Percentiles rank a stretch among this genome's conserved stretches.
These are phyloP conservation scores for Echinometra lucunter DNA, from an alignment of 53 echinoderm and acorn worm species.

Conservation along the genomic window DNA sequence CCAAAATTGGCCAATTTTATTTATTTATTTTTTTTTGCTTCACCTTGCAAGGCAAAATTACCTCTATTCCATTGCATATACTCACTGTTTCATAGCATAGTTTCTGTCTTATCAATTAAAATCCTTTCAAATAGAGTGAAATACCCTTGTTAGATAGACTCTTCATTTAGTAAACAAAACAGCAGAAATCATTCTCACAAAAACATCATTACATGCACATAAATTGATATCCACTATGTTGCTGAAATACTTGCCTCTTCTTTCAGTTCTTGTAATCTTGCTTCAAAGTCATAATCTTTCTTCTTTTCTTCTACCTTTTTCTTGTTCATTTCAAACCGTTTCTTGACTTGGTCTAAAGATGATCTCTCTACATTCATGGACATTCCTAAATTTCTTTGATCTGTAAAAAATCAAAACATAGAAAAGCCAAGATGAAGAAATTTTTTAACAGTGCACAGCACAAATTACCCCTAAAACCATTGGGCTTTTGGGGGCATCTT, in stretches of 20 bases:
- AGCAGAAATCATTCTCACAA: not conserved
- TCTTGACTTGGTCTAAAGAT: slow-evolving; percentile 95
- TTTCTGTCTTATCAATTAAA: no score
- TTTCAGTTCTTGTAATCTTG: slow-evolving; percentile 92
- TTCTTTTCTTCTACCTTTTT: slow-evolving; percentile 95
- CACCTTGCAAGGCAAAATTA: no score
- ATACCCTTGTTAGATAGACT: not conserved
- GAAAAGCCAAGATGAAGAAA: not conserved
- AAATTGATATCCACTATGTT: no score
- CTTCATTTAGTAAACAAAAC: not conserved
- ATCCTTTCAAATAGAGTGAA: not conserved
- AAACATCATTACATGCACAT: no score
- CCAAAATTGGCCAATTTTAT: no score
- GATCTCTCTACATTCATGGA: slow-evolving; percentile 99
- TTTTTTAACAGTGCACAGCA: not conserved
- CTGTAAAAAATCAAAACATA: slow-evolving; percentile 68
- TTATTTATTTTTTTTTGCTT: no score
- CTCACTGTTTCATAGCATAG: no score
- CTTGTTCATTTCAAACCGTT: slow-evolving; percentile 97
- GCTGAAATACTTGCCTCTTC: slow-evolving; percentile 84
- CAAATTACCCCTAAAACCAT: no score
- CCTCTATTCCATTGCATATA: no score
- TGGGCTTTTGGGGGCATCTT: no score
- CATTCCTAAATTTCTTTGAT: slow-evolving; percentile 99
- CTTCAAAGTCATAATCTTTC: slow-evolving; percentile 98